Base-by-base conservation (phyloP, 1,140 invertebrate genomes). In the Globodera ellingtonae region DNA sequence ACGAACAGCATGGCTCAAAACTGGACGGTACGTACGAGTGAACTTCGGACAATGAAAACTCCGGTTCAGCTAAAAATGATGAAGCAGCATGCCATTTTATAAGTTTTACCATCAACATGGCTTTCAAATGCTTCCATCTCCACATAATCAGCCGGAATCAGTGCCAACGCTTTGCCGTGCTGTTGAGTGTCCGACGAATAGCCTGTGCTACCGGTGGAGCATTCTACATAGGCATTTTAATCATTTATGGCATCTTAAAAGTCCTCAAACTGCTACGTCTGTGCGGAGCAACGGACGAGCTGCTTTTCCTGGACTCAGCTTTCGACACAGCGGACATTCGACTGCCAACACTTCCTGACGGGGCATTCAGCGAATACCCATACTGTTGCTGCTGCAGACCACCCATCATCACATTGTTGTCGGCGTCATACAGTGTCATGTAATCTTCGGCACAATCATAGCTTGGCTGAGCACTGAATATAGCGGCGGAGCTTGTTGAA, bases 381-480 rank as follows among this genome's bases (percentile, higher is more conserved):
- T 70, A 70, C 2, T 70, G 67, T 44, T 70, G 67, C 8, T 70
- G 44, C 9, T 70, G 67, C 67, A 10, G 67, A 21, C 21, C 59
- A 13, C 59, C 13, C 67, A 10, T n/a, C 7, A 5, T 24, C 24
- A 10, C 6, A 10, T 6, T 44, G 35, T 66, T 72, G 69, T 66
- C 62, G 24, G 73, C 46, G 46, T 80, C 79, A 44, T 80, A 80
- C 56, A 62, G 18, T 47, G 72, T 80, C 79, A 80, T 80, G 59
- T 80, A 80, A 75, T 80, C 79, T 67, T 80, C 79, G 48, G 79
- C 79, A 75, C 79, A 80, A 67, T 80, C 72, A 52, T 80, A 80
- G 15, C 59, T 80, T n/a, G 79, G 65, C 6, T 80, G 24, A 46
- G 21, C 75, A 75, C 77, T 79, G 46, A 70, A 79, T 70, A 67